Conservation (phyloP, 2,888 invertebrate genomes). For the Andrena flavipes region DNA sequence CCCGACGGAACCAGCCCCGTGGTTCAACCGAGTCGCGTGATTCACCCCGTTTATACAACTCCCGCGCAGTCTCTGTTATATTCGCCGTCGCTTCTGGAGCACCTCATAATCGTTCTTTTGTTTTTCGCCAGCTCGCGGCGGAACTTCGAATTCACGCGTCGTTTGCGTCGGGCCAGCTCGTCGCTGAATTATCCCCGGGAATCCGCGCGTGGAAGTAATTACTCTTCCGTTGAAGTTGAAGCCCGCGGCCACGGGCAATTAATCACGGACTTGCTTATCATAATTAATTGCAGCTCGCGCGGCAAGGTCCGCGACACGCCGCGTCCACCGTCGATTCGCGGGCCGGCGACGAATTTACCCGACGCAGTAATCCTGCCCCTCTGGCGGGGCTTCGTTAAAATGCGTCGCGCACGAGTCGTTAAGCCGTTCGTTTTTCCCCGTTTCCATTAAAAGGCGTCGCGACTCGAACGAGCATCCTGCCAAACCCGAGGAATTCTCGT, state of each 20-base stretch:
- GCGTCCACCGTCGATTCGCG: conserved; percentile 6
- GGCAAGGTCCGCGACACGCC: conserved; percentile 11
- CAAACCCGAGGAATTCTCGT: background rate
- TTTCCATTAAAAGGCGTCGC: background rate
- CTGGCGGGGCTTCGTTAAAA: background rate
- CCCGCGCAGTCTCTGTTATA: background rate
- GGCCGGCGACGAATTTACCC: background rate
- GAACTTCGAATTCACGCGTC: conserved; percentile 51
- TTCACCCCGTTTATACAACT: background rate
- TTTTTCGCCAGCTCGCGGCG: conserved; percentile 10
- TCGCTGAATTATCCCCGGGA: conserved; percentile 59
- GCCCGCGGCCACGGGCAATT: conserved; percentile 46
- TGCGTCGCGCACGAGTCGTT: conserved; percentile 1
- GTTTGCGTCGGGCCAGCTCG: conserved; percentile 47
- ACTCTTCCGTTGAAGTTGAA: conserved; percentile 53
- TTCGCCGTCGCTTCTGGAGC: background rate
- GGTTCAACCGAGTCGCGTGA: background rate
- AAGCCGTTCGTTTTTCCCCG: background rate
- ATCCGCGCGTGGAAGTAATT: conserved; percentile 63
- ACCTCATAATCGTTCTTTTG: conserved; percentile 32
- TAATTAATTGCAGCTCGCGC: conserved; percentile 59
- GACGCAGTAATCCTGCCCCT: background rate
- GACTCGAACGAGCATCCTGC: background rate
- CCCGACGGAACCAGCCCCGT: background rate
- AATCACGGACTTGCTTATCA: conserved; percentile 68